Conservation (phyloP, 2,888 invertebrate genomes). For the Alentia gelatinosa region DNA sequence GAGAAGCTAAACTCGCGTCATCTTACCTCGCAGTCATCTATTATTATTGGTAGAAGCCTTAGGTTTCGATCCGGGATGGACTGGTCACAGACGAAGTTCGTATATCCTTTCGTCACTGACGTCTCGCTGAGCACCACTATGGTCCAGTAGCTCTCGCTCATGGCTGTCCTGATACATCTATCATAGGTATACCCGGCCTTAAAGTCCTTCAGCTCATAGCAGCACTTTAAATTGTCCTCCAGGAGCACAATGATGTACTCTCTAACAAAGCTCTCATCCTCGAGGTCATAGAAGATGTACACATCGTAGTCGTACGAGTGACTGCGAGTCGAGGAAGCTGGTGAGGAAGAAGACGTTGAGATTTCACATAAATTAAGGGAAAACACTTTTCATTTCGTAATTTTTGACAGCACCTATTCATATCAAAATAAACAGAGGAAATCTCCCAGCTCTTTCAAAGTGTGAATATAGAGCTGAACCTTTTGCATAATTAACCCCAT, state of each 20-base stretch:
- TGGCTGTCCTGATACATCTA: background rate
- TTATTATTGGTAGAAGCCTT: background rate
- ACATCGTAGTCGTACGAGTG: background rate
- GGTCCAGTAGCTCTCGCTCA: background rate
- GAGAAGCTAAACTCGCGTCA: background rate
- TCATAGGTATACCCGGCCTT: background rate
- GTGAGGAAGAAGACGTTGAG: too few relatives aligned
- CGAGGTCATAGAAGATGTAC: background rate
- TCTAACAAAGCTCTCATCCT: background rate
- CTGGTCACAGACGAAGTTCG: background rate
- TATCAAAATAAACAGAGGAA: too few relatives aligned
- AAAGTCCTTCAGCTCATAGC: slow-evolving; percentile 7
- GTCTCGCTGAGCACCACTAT: background rate
- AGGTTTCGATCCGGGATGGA: background rate
- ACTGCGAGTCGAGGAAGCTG: background rate
- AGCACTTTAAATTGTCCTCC: slow-evolving; percentile 5
- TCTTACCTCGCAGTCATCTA: background rate
- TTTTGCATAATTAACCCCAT: too few relatives aligned
- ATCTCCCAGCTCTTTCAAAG: too few relatives aligned
- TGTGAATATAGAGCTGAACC: too few relatives aligned
- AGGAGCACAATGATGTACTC: background rate
- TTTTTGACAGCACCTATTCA: too few relatives aligned
- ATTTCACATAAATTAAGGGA: too few relatives aligned
- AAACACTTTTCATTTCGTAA: too few relatives aligned
- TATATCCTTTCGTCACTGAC: background rate